A percentile compares a stretch with the other conserved stretches of the same genome.
Evolutionary conservation across 2,113 vertebrate species (phyloP).

Genomic region (Ictalurus furcatus): DNA sequence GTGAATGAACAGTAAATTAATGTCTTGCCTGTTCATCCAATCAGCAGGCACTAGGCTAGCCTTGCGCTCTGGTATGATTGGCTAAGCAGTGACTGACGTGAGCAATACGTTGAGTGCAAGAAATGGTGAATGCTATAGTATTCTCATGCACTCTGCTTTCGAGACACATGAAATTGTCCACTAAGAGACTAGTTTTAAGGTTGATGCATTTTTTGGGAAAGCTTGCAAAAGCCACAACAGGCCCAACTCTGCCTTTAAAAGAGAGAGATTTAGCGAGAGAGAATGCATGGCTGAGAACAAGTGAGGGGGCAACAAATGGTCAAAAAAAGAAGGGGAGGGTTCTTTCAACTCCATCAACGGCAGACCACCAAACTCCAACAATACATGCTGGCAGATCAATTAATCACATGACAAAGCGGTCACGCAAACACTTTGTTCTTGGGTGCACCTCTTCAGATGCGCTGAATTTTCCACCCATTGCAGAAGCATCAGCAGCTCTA

Average conservation of each 20-base stretch:
- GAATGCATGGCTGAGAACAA: neutral
- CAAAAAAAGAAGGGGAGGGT: slow-evolving; percentile 12
- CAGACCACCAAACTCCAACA: slow-evolving; percentile 16
- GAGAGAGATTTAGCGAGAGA: neutral
- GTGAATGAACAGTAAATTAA: slow-evolving; percentile 13
- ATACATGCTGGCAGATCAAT: slow-evolving; percentile 45
- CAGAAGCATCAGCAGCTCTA: slow-evolving; percentile 10
- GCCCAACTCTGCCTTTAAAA: neutral
- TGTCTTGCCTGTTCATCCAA: neutral
- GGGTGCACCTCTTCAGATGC: neutral
- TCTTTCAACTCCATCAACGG: neutral
- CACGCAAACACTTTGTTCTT: slow-evolving; percentile 12
- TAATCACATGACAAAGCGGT: slow-evolving; percentile 30
- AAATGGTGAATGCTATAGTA: neutral
- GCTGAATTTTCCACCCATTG: neutral
- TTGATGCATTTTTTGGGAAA: neutral
- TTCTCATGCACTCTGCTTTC: neutral
- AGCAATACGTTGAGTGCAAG: neutral
- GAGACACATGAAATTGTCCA: neutral
- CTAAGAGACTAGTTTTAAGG: neutral
- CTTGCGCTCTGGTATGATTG: neutral
- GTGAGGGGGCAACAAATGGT: neutral
- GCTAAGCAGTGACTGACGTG: neutral
- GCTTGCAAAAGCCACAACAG: neutral
- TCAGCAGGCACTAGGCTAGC: neutral